A percentile compares a stretch with the other conserved stretches of the same genome.
These are phyloP conservation scores for Thelaira solivaga DNA, from an alignment of 2,888 invertebrate species.

Conservation along the genomic window DNA sequence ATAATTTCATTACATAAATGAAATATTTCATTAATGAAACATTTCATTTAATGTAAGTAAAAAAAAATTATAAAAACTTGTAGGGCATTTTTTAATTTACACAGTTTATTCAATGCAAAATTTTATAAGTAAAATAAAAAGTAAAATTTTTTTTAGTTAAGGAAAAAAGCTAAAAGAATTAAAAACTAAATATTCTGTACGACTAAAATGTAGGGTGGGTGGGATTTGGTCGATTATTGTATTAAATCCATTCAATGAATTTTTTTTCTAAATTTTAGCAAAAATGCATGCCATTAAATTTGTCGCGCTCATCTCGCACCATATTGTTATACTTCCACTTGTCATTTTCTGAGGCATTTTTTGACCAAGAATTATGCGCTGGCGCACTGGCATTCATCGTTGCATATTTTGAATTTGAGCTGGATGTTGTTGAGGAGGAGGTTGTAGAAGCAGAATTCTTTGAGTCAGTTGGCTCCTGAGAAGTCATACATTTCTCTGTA, in stretches of 20 bases:
- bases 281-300: constrained; percentile 75
- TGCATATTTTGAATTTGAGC: background rate
- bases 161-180: background rate
- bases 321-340: constrained; percentile 76
- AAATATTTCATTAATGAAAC: too few species aligned
- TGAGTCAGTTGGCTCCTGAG: constrained; percentile 59
- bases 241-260: background rate
- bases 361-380: constrained; percentile 65
- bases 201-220: constrained; percentile 13
- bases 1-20: too few species aligned
- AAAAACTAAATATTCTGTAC: constrained; percentile 24
- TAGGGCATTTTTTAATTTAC: background rate
- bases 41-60: background rate
- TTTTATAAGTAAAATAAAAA: background rate
- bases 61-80: background rate
- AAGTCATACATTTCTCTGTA: constrained; percentile 70
- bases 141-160: background rate
- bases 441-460: constrained; percentile 26
- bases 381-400: too few species aligned
- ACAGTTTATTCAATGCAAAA: constrained; percentile 22
- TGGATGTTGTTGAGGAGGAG: constrained; percentile 5
- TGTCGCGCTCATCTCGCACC: constrained; percentile 73
- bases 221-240: background rate
- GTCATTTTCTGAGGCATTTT: constrained; percentile 68
- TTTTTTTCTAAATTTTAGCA: constrained; percentile 65